phyloP scores from a whole-genome alignment of 2,888 invertebrate species.

The Cyclophora albipunctata region DNA sequence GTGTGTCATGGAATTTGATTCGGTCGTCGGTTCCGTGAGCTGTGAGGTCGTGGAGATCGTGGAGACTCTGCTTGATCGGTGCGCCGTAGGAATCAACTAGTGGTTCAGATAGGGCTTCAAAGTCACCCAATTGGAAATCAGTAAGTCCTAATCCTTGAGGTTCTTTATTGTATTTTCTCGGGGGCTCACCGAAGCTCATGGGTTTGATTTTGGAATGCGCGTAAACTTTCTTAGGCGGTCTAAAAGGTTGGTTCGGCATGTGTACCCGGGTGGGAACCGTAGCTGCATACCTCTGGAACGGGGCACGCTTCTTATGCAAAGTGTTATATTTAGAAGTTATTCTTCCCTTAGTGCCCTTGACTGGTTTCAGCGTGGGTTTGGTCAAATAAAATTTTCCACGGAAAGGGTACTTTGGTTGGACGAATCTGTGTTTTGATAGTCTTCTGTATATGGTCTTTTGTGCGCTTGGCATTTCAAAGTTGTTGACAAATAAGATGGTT shows the following conservation, averaged over 20 bases:
- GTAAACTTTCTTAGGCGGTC: no score
- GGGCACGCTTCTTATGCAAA: conserved; percentile 27
- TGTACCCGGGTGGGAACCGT: conserved; percentile 23
- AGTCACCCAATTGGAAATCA: conserved; percentile 18
- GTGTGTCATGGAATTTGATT: no score
- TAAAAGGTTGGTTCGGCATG: no score
- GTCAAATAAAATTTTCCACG: conserved; percentile 18
- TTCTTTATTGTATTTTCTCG: conserved; percentile 12
- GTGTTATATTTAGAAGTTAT: conserved; percentile 31
- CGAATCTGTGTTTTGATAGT: conserved; percentile 31
- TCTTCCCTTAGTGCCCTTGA: conserved; percentile 37
- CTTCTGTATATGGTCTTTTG: conserved; percentile 47
- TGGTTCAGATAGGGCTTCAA: conserved; percentile 24
- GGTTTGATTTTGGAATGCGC: conserved; percentile 23
- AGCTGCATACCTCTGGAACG: conserved; percentile 29
- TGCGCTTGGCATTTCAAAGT: conserved; percentile 32
- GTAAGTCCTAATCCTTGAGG: background rate
- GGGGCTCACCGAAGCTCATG: conserved; percentile 54
- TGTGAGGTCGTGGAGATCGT: conserved; percentile 22
- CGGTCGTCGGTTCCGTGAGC: no score
- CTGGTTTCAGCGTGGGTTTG: conserved; percentile 2
- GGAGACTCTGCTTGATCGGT: conserved; percentile 28
- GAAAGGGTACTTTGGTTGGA: conserved; percentile 34
- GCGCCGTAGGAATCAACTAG: conserved; percentile 49
- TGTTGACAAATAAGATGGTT: conserved; percentile 43